Conservation (phyloP, 1,140 invertebrate species). For the Drosophila tristis region DNA sequence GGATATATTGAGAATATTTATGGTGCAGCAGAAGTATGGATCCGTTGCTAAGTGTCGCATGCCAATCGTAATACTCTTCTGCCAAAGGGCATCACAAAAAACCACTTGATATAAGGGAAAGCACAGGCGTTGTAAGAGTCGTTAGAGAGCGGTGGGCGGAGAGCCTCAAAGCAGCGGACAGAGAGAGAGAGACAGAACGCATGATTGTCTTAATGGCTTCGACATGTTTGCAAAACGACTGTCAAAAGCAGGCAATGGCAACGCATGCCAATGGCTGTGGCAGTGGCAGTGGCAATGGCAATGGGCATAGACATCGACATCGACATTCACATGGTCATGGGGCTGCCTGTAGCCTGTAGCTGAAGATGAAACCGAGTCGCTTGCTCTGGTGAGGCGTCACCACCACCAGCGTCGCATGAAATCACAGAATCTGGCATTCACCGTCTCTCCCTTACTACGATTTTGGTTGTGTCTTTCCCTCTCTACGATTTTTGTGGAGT, state of each 20-base stretch:
- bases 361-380: constrained; percentile 16
- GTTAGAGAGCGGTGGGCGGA: constrained; percentile 10
- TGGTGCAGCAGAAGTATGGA: too few species aligned
- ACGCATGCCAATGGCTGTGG: constrained; percentile 6
- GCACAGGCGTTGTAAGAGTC: background rate
- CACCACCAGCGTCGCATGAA: constrained; percentile 43
- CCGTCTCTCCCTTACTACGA: constrained; percentile 20
- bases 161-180: constrained; percentile 1
- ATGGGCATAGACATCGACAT: constrained; percentile 25
- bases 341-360: constrained; percentile 3
- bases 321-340: constrained; percentile 21
- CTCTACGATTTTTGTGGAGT: constrained; percentile 20
- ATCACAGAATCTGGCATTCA: constrained; percentile 56
- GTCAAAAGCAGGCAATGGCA: constrained; percentile 74
- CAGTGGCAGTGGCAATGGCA: constrained; percentile 37
- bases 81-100: constrained; percentile 43
- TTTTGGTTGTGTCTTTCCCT: constrained; percentile 51
- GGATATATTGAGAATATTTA: too few species aligned
- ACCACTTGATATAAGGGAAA: constrained; percentile 47
- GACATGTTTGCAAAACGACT: constrained; percentile 83
- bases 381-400: constrained; percentile 1
- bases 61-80: too few species aligned
- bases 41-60: too few species aligned
- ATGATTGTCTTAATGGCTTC: constrained; percentile 83
- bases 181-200: constrained; percentile 43